A percentile compares a stretch with the other conserved stretches of the same genome.
phyloP scores from a whole-genome alignment of 2,113 vertebrate species.

The Xiphophorus maculatus region DNA sequence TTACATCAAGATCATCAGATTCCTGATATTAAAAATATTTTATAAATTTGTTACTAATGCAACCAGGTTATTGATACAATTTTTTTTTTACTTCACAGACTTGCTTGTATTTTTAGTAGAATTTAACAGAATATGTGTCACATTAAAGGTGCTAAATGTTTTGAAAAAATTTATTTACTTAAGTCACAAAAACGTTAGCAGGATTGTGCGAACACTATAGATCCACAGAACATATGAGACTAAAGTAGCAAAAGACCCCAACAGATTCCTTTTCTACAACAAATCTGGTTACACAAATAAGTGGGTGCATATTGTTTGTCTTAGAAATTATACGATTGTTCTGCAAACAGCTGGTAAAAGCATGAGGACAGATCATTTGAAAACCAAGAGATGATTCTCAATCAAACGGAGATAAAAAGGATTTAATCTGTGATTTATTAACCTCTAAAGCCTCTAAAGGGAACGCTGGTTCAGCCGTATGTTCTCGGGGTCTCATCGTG shows the following conservation, averaged over 20 bases:
- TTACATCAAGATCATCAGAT: background rate
- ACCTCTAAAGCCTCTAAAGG: background rate
- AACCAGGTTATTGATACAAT: background rate
- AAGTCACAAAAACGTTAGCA: background rate
- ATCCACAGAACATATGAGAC: background rate
- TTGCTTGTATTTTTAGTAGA: no score
- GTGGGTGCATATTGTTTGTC: background rate
- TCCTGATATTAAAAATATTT: background rate
- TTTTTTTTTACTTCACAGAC: no score
- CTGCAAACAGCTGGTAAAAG: background rate
- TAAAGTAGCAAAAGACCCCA: background rate
- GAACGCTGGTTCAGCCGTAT: slow-evolving; percentile 8
- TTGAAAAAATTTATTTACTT: background rate
- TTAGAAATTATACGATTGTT: background rate
- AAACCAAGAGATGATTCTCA: slow-evolving; percentile 3
- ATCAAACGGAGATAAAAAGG: background rate
- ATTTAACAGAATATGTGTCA: no score
- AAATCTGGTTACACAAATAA: background rate
- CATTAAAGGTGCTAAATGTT: no score
- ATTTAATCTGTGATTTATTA: slow-evolving; percentile 32
- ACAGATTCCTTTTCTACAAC: background rate
- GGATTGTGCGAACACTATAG: background rate
- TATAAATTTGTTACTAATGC: background rate
- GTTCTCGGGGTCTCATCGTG: slow-evolving; percentile 5
- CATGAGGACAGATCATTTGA: background rate